Evolutionary conservation across 1,140 invertebrate genomes (phyloP).

Genomic region (Drosophila bocki): DNA sequence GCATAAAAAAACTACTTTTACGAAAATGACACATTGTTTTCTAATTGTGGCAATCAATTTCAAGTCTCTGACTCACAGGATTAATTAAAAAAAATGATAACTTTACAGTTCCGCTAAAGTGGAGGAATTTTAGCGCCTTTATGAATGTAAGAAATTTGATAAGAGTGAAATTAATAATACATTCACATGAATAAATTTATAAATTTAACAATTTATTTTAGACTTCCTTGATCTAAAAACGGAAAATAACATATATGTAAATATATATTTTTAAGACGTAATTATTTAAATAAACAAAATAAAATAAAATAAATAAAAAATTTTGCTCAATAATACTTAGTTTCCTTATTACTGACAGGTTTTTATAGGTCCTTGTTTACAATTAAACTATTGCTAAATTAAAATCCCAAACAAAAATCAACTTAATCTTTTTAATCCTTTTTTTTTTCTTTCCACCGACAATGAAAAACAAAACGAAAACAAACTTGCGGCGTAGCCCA

Average conservation of each 20-base stretch:
- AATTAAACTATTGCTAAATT: neutral
- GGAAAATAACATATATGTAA: neutral
- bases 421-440: slow-evolving; percentile 19
- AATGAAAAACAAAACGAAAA: slow-evolving; percentile 46
- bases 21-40: too few relatives aligned
- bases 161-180: neutral
- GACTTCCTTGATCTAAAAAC: neutral
- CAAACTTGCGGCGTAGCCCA: slow-evolving; percentile 41
- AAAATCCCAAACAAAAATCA: neutral
- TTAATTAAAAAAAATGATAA: slow-evolving; percentile 2
- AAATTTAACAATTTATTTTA: neutral
- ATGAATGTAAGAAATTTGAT: neutral
- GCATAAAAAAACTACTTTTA: neutral
- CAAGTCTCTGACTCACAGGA: slow-evolving; percentile 16
- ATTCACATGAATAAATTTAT: neutral
- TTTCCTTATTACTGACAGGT: neutral
- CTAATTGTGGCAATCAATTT: neutral
- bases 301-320: too few relatives aligned
- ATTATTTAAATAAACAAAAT: neutral
- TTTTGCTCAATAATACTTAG: neutral
- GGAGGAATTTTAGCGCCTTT: neutral
- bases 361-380: neutral
- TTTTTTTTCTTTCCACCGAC: slow-evolving; percentile 14
- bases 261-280: neutral
- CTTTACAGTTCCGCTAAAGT: neutral